These are phyloP conservation scores for Orthonevra nobilis DNA, from an alignment of 2,888 invertebrate species.

Conservation along the genomic window DNA sequence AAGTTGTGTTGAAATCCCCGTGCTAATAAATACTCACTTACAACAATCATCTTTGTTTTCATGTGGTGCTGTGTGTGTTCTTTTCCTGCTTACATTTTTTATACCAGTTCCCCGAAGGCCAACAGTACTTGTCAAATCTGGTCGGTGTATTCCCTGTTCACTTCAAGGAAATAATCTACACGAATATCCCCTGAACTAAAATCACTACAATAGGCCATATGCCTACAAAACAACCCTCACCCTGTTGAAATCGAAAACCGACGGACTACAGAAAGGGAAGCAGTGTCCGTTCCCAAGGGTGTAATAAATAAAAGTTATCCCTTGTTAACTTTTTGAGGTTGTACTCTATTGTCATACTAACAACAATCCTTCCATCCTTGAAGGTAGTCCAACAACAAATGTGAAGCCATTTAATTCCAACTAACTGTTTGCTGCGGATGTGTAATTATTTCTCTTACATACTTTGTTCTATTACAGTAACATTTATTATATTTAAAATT, in stretches of 20 bases:
- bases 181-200: constrained; percentile 26
- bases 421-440: too few species aligned
- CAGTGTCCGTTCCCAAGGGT: constrained; percentile 43
- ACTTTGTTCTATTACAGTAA: too few species aligned
- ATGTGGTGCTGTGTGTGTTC: constrained; percentile 18
- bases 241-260: constrained; percentile 7
- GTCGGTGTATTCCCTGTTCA: constrained; percentile 48
- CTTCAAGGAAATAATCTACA: constrained; percentile 28
- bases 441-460: too few species aligned
- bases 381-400: constrained; percentile 3
- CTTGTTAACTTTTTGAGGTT: constrained; percentile 67
- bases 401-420: too few species aligned
- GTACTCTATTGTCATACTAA: constrained; percentile 30
- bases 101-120: constrained; percentile 45
- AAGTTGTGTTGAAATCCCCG: constrained; percentile 68
- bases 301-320: constrained; percentile 70
- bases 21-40: constrained; percentile 69
- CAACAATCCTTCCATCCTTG: constrained; percentile 3
- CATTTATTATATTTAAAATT: too few species aligned
- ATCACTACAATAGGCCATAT: constrained; percentile 58
- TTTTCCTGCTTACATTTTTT: constrained; percentile 21
- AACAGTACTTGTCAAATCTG: constrained; percentile 53
- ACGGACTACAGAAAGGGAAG: constrained; percentile 23
- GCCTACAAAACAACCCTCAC: constrained; percentile 48
- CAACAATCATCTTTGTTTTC: constrained; percentile 58